Evolutionary conservation across 2,888 invertebrate species (phyloP).

Genomic region (Maniola hyperantus): DNA sequence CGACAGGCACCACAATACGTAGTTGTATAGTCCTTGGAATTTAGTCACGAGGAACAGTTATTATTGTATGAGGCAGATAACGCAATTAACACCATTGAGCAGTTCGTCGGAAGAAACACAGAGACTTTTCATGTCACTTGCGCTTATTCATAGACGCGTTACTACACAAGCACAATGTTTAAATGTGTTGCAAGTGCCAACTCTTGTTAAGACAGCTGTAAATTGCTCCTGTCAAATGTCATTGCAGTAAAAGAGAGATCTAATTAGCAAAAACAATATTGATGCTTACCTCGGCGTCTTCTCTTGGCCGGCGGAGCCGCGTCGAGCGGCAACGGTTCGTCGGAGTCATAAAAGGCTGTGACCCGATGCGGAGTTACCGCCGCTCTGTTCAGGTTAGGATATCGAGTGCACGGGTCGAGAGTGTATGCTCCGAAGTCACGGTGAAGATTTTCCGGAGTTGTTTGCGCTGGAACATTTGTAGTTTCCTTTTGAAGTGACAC

Average conservation of each 20-base stretch:
- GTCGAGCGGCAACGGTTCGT: slow-evolving; percentile 68
- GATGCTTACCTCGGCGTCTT: slow-evolving; percentile 52
- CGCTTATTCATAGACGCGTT: too few species aligned
- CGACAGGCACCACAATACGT: too few species aligned
- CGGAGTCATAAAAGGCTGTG: slow-evolving; percentile 65
- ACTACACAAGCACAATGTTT: too few species aligned
- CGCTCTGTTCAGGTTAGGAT: slow-evolving; percentile 90
- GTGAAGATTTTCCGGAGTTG: slow-evolving; percentile 97
- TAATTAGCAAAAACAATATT: neutral
- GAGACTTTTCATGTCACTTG: neutral
- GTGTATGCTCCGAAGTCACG: slow-evolving; percentile 94
- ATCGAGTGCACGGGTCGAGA: slow-evolving; percentile 91
- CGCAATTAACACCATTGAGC: too few species aligned
- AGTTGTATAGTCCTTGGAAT: too few species aligned
- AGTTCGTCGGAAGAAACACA: neutral
- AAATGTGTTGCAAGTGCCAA: too few species aligned
- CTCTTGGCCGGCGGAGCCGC: slow-evolving; percentile 50
- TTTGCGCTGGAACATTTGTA: slow-evolving; percentile 88
- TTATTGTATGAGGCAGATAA: too few species aligned
- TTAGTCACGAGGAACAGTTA: too few species aligned
- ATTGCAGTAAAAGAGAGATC: neutral
- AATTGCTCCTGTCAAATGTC: too few species aligned
- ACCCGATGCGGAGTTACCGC: slow-evolving; percentile 91
- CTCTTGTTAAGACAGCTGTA: too few species aligned
- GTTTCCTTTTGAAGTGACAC: neutral